Conservation (phyloP, 2,113 vertebrate genomes). For the Spheniscus mendiculus region DNA sequence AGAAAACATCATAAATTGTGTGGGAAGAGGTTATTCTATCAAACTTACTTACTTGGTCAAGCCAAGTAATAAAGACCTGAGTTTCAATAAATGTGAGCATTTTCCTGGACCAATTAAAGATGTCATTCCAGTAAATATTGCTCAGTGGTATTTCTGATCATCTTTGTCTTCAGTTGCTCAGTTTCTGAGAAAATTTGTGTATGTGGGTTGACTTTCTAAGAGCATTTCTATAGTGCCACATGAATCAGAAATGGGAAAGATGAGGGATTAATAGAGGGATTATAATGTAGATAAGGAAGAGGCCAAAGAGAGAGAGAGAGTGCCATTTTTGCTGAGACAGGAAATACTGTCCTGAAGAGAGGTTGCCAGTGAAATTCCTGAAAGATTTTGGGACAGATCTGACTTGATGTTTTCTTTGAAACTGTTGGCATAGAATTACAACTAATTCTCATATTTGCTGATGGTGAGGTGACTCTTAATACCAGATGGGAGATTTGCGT, state of each 20-base stretch:
- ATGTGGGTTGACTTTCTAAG: neutral
- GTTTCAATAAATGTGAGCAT: neutral
- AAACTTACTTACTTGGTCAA: neutral
- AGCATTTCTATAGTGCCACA: neutral
- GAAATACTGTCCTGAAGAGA: neutral
- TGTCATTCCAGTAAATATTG: neutral
- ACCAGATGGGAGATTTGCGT: neutral
- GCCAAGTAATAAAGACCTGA: neutral
- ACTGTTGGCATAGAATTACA: neutral
- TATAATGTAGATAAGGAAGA: neutral
- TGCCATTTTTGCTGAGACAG: neutral
- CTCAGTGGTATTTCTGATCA: neutral
- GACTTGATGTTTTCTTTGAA: neutral
- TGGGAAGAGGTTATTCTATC: neutral
- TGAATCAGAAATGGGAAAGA: neutral
- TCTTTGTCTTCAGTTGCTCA: neutral
- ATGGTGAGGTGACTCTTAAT: neutral
- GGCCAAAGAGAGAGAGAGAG: neutral
- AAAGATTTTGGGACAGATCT: neutral
- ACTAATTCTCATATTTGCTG: neutral
- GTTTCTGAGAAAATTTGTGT: neutral
- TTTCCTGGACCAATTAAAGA: neutral
- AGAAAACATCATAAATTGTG: neutral
- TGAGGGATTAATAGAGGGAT: neutral
- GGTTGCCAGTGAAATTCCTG: neutral